Evolutionary conservation across 1,140 invertebrate genomes (phyloP).

Genomic region (Drosophila ironensis): DNA sequence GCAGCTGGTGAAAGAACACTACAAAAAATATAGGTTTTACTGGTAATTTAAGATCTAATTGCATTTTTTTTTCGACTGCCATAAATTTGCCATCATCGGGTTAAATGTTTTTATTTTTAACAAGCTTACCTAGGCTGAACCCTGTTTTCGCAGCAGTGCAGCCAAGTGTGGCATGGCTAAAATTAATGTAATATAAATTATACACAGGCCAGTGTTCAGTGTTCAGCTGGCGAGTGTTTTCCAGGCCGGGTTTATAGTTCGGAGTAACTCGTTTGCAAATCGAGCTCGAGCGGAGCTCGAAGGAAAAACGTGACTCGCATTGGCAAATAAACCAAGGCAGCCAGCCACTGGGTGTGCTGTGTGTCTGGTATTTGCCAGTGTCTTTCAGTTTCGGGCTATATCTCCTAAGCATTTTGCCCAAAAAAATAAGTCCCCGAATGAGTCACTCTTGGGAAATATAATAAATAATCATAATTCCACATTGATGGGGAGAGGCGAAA

Average conservation of each 20-base stretch:
- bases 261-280: slow-evolving; percentile 64
- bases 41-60: background rate
- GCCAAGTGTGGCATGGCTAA: slow-evolving; percentile 8
- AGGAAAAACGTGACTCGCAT: slow-evolving; percentile 77
- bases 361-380: background rate
- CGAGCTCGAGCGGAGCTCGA: slow-evolving; percentile 1
- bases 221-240: too few species aligned
- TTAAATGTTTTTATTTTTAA: background rate
- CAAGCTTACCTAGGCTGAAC: too few species aligned
- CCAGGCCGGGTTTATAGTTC: slow-evolving; percentile 2
- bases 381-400: slow-evolving; percentile 3
- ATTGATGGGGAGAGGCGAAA: too few species aligned
- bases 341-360: slow-evolving; percentile 29
- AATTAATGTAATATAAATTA: slow-evolving; percentile 77
- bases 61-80: too few species aligned
- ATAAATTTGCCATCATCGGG: background rate
- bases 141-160: background rate
- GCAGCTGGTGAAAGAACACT: background rate
- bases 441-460: too few species aligned
- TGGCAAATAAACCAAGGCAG: slow-evolving; percentile 75
- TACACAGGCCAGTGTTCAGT: slow-evolving; percentile 34
- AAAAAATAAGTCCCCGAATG: too few species aligned
- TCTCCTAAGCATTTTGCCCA: background rate
- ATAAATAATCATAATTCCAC: too few species aligned
- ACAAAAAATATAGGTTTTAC: background rate